Evolutionary conservation across 1,140 invertebrate species (phyloP).

Genomic region (Antheraea mylitta): DNA sequence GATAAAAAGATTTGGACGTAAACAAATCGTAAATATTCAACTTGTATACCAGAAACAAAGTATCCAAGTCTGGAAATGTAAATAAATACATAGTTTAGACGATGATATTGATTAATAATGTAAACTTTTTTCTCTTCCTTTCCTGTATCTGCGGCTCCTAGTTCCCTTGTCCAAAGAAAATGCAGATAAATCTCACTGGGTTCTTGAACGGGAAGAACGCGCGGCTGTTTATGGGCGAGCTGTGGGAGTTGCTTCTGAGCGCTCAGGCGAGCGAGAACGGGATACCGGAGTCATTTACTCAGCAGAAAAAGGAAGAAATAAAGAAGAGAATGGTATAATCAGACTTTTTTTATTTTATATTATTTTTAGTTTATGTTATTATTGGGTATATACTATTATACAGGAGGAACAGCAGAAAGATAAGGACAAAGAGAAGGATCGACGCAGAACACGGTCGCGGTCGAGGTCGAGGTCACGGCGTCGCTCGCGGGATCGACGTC

Average conservation of each 20-base stretch:
- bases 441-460: conserved; percentile 61
- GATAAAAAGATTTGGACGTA: conserved; percentile 7
- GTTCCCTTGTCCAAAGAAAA: conserved; percentile 98
- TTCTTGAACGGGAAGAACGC: conserved; percentile 99
- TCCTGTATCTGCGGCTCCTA: conserved; percentile 69
- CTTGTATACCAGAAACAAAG: background rate
- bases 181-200: conserved; percentile 99
- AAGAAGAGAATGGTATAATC: conserved; percentile 82
- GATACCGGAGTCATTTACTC: conserved; percentile 95
- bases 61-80: background rate
- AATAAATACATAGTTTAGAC: conserved; percentile 14
- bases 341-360: too few species aligned
- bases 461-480: conserved; percentile 56
- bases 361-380: background rate
- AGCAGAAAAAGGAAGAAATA: conserved; percentile 98
- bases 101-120: conserved; percentile 35
- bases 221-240: conserved; percentile 96
- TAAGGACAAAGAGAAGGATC: conserved; percentile 64
- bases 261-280: conserved; percentile 97
- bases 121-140: conserved; percentile 69
- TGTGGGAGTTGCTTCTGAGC: conserved; percentile 97
- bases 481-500: conserved; percentile 57
- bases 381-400: background rate
- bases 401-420: conserved; percentile 63
- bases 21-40: conserved; percentile 1